Conservation (phyloP, 2,888 invertebrate species). For the Ormyrus pomaceus region DNA sequence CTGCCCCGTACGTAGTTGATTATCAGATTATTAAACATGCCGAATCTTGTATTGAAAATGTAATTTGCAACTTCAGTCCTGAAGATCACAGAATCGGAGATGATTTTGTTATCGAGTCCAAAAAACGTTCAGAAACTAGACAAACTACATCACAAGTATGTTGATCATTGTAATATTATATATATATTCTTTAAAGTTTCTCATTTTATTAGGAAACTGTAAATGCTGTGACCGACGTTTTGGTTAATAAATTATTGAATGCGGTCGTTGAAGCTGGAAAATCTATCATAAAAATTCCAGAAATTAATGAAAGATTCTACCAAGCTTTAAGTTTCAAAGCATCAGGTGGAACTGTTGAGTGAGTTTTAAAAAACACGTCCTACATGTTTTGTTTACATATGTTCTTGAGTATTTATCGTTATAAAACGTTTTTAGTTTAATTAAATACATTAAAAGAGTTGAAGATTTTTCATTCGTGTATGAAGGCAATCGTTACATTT, state of each 20-base stretch:
- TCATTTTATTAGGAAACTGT: slow-evolving; percentile 6
- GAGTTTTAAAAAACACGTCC: not conserved
- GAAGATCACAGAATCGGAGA: slow-evolving; percentile 11
- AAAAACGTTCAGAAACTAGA: not conserved
- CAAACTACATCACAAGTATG: slow-evolving; percentile 13
- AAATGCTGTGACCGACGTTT: not conserved
- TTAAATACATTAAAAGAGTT: not conserved
- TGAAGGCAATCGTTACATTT: slow-evolving; percentile 8
- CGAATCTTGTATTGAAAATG: not conserved
- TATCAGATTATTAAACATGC: not conserved
- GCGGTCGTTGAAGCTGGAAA: not conserved
- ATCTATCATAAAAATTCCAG: slow-evolving; percentile 6
- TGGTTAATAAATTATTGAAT: not conserved
- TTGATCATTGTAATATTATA: not conserved
- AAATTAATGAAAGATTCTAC: not conserved
- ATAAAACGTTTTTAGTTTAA: not conserved
- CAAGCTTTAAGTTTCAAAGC: not conserved
- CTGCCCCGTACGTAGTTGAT: not conserved
- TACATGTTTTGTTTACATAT: not conserved
- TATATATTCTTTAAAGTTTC: not conserved
- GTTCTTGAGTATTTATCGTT: not conserved
- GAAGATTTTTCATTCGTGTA: slow-evolving; percentile 2
- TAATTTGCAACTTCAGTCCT: not conserved
- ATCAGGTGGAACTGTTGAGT: slow-evolving; percentile 7
- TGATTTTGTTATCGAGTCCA: not conserved